Evolutionary conservation across 1,140 invertebrate species (phyloP).

Genomic region (Drosophila tristis): DNA sequence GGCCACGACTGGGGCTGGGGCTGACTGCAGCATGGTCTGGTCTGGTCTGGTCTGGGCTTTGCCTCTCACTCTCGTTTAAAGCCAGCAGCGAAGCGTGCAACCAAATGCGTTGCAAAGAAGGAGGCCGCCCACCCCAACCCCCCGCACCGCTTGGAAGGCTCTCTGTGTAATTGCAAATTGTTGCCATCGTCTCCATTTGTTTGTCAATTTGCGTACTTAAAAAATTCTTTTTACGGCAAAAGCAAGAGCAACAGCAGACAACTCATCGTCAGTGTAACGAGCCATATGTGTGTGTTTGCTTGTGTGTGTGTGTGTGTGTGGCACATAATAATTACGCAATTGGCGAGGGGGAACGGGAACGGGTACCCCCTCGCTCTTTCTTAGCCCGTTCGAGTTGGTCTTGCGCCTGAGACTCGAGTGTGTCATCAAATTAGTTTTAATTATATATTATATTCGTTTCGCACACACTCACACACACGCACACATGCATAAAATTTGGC

Average conservation of each 20-base stretch:
- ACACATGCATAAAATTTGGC: slow-evolving; percentile 24
- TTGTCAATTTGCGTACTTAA: slow-evolving; percentile 79
- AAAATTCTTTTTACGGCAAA: slow-evolving; percentile 71
- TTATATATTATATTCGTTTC: slow-evolving; percentile 56
- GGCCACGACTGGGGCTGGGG: no score
- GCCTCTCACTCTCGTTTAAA: slow-evolving; percentile 46
- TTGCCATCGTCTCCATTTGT: slow-evolving; percentile 47
- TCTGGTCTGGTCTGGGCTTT: no score
- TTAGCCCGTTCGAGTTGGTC: slow-evolving; percentile 16
- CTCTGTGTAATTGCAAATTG: slow-evolving; percentile 42
- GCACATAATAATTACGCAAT: slow-evolving; percentile 76
- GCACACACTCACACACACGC: slow-evolving; percentile 10
- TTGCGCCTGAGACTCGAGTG: slow-evolving; percentile 30
- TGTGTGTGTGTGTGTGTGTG: slow-evolving; percentile 2
- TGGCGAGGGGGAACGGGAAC: slow-evolving; percentile 22
- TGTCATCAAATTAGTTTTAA: slow-evolving; percentile 62
- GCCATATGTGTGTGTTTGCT: slow-evolving; percentile 40
- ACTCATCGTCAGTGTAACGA: slow-evolving; percentile 37
- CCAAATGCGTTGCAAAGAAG: slow-evolving; percentile 1
- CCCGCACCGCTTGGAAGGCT: slow-evolving; percentile 17
- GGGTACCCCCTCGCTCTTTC: background rate
- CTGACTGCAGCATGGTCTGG: background rate
- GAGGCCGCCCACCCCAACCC: background rate
- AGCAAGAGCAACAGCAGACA: slow-evolving; percentile 19
- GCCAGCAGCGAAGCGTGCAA: slow-evolving; percentile 46